Evolutionary conservation across 1,140 invertebrate species (phyloP).

Genomic region (Caenorhabditis latens): DNA sequence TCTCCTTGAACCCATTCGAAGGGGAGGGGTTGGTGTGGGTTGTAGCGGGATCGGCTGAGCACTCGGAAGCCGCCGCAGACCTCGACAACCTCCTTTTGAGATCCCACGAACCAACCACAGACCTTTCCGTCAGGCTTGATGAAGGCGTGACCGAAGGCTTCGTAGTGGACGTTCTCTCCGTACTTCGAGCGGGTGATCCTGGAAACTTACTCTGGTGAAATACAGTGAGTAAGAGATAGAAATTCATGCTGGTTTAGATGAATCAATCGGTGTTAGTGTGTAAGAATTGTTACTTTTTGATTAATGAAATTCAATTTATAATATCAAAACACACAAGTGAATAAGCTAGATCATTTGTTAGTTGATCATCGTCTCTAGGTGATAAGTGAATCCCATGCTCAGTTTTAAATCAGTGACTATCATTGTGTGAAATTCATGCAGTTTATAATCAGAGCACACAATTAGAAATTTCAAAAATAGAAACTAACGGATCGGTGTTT

Average conservation of each 20-base stretch:
- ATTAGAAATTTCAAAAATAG: neutral
- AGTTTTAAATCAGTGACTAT: too few species aligned
- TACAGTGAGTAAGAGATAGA: neutral
- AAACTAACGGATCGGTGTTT: slow-evolving; percentile 31
- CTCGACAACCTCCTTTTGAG: slow-evolving; percentile 55
- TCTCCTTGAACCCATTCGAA: slow-evolving; percentile 60
- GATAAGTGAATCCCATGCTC: too few species aligned
- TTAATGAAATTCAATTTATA: too few species aligned
- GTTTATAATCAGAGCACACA: neutral
- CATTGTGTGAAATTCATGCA: neutral
- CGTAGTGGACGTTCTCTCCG: slow-evolving; percentile 54
- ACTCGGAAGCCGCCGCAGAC: slow-evolving; percentile 62
- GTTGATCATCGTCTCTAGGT: too few species aligned
- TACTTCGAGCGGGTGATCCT: slow-evolving; percentile 59
- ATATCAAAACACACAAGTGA: neutral
- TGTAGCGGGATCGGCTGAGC: slow-evolving; percentile 50
- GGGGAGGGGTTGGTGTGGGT: slow-evolving; percentile 53
- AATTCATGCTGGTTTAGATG: neutral
- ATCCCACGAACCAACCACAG: slow-evolving; percentile 60
- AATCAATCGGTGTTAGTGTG: neutral
- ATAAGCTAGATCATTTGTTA: too few species aligned
- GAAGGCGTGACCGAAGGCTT: slow-evolving; percentile 60
- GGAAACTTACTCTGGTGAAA: neutral
- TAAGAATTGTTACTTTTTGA: too few species aligned
- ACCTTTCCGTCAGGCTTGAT: slow-evolving; percentile 46